A percentile compares a stretch with the other conserved stretches of the same genome.
Conservation (phyloP, 53 echinoderm and acorn worm genomes). For the Henricia sp. region DNA sequence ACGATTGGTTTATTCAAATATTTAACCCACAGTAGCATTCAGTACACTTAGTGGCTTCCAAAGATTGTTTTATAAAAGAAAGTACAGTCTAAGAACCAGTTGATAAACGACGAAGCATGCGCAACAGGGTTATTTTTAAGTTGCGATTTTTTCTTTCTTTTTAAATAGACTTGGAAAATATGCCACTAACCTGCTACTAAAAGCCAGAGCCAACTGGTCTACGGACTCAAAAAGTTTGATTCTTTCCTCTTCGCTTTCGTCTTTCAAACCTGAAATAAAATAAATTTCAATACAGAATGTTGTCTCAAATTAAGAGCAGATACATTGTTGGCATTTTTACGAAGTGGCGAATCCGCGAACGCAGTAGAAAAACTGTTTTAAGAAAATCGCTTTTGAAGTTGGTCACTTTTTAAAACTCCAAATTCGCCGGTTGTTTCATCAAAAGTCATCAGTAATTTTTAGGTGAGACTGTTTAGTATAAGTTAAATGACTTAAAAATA, state of each 20-base stretch:
- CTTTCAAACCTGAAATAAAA: conserved; percentile 67
- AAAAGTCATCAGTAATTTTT: no score
- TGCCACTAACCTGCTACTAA: conserved; percentile 77
- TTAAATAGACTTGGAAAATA: not conserved
- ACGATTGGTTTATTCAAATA: no score
- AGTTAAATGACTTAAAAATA: no score
- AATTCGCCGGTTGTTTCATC: not conserved
- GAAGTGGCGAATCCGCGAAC: not conserved
- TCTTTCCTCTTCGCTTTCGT: conserved; percentile 76
- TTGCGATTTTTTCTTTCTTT: no score
- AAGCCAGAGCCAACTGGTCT: conserved; percentile 91
- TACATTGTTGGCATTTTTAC: not conserved
- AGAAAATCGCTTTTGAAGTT: not conserved
- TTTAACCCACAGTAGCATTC: not conserved
- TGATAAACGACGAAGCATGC: not conserved
- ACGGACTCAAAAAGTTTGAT: conserved; percentile 87
- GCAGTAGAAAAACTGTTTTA: not conserved
- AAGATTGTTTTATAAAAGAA: not conserved
- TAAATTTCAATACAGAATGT: no score
- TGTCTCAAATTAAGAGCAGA: no score
- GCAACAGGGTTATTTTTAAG: no score
- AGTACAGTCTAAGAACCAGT: not conserved
- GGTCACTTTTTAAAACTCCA: not conserved
- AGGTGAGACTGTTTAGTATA: no score
- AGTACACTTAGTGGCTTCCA: not conserved